Evolutionary conservation across 2,888 invertebrate species (phyloP).

Genomic region (Agrotis puta): DNA sequence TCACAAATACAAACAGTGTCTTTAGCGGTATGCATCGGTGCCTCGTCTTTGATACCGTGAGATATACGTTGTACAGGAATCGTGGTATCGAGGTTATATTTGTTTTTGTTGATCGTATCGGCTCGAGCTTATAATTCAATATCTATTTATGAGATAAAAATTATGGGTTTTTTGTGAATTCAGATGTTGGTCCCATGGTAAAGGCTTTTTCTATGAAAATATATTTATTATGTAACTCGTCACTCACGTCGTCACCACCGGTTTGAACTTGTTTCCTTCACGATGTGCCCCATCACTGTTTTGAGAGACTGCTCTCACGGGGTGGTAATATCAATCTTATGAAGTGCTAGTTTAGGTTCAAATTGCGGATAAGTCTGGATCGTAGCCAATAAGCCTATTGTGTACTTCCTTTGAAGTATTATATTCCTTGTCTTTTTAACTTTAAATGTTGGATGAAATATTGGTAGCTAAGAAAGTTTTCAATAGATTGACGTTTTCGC

Average conservation of each 20-base stretch:
- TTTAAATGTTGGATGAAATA: not conserved
- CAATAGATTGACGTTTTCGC: not conserved
- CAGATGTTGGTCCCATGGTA: no score
- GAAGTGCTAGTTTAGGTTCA: no score
- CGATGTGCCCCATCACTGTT: no score
- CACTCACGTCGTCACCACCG: no score
- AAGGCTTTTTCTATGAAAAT: no score
- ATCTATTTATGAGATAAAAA: not conserved
- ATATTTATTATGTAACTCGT: no score
- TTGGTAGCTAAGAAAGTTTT: not conserved
- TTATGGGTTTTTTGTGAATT: no score
- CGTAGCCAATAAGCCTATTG: no score
- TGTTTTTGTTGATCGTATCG: not conserved
- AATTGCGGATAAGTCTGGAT: no score
- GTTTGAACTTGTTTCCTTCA: no score
- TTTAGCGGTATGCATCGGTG: constrained; percentile 29
- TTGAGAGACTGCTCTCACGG: no score
- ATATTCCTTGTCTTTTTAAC: not conserved
- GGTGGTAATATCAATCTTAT: no score
- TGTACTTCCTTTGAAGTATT: not conserved
- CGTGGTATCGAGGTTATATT: constrained; percentile 6
- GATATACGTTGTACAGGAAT: constrained; percentile 13
- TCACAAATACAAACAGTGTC: constrained; percentile 32
- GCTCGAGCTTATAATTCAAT: not conserved
- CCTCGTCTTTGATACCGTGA: not conserved